Conservation (phyloP, 2,113 vertebrate genomes). For the Saguinus imperator region DNA sequence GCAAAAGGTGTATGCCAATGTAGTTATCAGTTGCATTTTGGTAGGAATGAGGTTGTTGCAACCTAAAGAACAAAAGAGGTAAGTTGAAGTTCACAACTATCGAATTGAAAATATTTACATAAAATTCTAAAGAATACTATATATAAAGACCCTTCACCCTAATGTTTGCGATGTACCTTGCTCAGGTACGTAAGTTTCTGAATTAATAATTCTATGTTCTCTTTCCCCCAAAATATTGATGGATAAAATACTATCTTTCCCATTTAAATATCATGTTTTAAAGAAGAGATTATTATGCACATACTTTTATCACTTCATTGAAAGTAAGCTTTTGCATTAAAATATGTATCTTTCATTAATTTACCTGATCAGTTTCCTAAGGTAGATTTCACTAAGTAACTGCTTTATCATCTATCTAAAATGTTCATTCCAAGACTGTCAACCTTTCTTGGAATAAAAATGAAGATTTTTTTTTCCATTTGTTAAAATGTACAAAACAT, state of each 20-base stretch:
- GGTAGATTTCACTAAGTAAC: neutral
- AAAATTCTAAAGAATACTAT: neutral
- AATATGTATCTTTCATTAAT: neutral
- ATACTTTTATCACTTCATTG: neutral
- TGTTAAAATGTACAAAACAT: neutral
- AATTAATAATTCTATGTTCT: neutral
- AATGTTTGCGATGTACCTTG: neutral
- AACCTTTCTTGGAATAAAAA: constrained; percentile 20
- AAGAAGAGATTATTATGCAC: neutral
- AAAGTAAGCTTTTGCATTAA: constrained; percentile 9
- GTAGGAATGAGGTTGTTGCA: neutral
- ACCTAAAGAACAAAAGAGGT: neutral
- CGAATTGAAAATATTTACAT: neutral
- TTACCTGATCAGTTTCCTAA: neutral
- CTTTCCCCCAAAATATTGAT: neutral
- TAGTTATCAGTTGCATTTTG: neutral
- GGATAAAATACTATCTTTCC: neutral
- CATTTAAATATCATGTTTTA: neutral
- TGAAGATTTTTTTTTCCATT: neutral
- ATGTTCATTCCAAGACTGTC: neutral
- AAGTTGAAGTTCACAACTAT: neutral
- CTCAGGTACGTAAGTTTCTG: neutral
- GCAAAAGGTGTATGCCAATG: neutral
- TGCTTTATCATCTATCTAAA: neutral
- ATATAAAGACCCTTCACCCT: neutral